These are phyloP conservation scores for Apamea sordens DNA, from an alignment of 2,888 invertebrate species.

Conservation along the genomic window DNA sequence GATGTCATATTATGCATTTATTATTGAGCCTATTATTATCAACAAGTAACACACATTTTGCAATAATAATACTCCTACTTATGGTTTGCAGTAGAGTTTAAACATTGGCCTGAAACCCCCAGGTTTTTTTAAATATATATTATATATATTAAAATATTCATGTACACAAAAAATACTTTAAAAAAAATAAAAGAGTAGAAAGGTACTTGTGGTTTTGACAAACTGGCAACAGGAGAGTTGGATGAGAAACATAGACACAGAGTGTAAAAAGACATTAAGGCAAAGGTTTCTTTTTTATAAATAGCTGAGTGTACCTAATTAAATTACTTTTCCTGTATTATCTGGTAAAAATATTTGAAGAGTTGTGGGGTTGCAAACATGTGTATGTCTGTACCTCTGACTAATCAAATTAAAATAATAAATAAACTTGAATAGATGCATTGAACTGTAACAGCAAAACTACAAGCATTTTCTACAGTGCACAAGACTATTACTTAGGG, in stretches of 20 bases:
- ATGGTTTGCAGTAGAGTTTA: background rate
- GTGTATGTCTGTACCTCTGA: background rate
- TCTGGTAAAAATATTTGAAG: too few relatives aligned
- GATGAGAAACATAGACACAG: background rate
- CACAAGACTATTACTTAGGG: background rate
- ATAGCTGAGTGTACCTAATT: too few relatives aligned
- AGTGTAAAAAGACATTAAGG: background rate
- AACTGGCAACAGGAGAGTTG: background rate
- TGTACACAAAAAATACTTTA: background rate
- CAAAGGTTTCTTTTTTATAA: background rate
- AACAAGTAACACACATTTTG: background rate
- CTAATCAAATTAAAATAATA: background rate
- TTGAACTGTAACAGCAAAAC: constrained; percentile 2
- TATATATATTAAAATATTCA: too few relatives aligned
- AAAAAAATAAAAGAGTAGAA: background rate
- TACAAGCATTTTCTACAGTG: background rate
- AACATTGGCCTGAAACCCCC: background rate
- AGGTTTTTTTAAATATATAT: too few relatives aligned
- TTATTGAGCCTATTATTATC: constrained; percentile 1
- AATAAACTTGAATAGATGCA: background rate
- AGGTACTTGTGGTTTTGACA: background rate
- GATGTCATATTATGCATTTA: constrained; percentile 3
- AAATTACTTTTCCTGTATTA: background rate
- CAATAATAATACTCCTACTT: background rate
- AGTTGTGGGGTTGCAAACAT: background rate